phyloP scores from a whole-genome alignment of 2,113 vertebrate species.

The Oncorhynchus mykiss region DNA sequence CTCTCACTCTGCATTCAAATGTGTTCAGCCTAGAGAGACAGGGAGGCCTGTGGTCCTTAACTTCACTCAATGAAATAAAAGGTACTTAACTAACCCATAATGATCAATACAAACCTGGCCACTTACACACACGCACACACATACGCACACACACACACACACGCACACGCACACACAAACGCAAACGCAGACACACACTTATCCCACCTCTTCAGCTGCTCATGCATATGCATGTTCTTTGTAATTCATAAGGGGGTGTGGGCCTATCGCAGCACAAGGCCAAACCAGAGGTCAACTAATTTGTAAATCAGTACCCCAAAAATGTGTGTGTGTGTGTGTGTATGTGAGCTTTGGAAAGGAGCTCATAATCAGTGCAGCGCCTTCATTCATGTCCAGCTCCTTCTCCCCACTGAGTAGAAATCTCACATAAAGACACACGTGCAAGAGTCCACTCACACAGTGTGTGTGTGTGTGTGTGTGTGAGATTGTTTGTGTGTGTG shows the following conservation, averaged over 20 bases:
- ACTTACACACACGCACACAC: slow-evolving; percentile 1
- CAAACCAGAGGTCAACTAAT: slow-evolving; percentile 74
- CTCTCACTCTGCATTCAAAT: slow-evolving; percentile 54
- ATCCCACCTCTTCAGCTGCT: slow-evolving; percentile 39
- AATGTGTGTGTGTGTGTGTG: slow-evolving; percentile 38
- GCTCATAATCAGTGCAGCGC: slow-evolving; percentile 57
- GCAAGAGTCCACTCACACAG: background rate
- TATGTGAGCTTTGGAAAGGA: slow-evolving; percentile 53
- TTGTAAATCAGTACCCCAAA: slow-evolving; percentile 72
- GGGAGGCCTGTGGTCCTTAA: slow-evolving; percentile 68
- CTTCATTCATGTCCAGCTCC: slow-evolving; percentile 53
- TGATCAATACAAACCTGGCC: slow-evolving; percentile 62
- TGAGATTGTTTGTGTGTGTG: too few species aligned
- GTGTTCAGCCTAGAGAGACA: slow-evolving; percentile 44
- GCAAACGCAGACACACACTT: slow-evolving; percentile 67
- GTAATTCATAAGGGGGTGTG: slow-evolving; percentile 70
- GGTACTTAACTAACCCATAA: slow-evolving; percentile 74
- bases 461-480: too few species aligned
- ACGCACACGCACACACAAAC: slow-evolving; percentile 71
- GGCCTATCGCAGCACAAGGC: slow-evolving; percentile 70
- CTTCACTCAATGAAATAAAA: slow-evolving; percentile 78
- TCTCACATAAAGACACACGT: slow-evolving; percentile 32
- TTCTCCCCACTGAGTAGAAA: slow-evolving; percentile 50
- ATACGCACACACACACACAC: slow-evolving; percentile 68
- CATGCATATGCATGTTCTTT: slow-evolving; percentile 64